Conservation (phyloP, 2,888 invertebrate genomes). For the Lissocephala sabroskyi region DNA sequence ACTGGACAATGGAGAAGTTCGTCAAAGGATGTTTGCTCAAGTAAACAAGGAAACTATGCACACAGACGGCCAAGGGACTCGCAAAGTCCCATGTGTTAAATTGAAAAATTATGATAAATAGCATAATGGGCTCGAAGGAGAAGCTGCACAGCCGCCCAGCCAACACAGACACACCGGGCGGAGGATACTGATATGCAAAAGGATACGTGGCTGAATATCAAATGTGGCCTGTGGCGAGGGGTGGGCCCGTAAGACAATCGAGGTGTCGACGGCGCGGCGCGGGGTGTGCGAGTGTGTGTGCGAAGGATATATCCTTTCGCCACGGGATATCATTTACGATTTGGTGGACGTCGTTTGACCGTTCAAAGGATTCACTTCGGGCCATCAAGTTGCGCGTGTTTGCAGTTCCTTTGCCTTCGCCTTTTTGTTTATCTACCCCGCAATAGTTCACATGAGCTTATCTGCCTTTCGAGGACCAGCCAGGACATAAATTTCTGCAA, state of each 20-base stretch:
- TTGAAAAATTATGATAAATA: conserved; percentile 73
- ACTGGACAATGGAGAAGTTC: conserved; percentile 66
- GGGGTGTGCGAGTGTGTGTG: conserved; percentile 49
- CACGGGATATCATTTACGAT: conserved; percentile 71
- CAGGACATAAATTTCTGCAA: conserved; percentile 12
- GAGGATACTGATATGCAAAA: neutral
- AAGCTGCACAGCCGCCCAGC: conserved; percentile 1
- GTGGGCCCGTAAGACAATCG: conserved; percentile 42
- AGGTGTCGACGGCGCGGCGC: conserved; percentile 45
- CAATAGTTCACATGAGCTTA: conserved; percentile 70
- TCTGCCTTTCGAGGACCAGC: conserved; percentile 38
- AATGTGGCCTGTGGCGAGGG: conserved; percentile 27
- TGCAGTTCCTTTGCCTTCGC: conserved; percentile 24
- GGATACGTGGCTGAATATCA: conserved; percentile 16
- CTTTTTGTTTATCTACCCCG: conserved; percentile 65
- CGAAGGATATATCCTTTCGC: conserved; percentile 68
- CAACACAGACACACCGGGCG: no score
- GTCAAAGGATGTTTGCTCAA: conserved; percentile 64
- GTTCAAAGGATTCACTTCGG: conserved; percentile 47
- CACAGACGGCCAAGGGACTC: conserved; percentile 10
- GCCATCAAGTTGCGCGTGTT: conserved; percentile 23
- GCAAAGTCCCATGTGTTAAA: conserved; percentile 49
- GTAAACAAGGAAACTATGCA: conserved; percentile 46
- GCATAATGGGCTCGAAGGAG: conserved; percentile 37
- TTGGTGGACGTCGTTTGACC: conserved; percentile 47